Evolutionary conservation across 2,888 invertebrate species (phyloP).

Genomic region (Teinopalpus imperialis): DNA sequence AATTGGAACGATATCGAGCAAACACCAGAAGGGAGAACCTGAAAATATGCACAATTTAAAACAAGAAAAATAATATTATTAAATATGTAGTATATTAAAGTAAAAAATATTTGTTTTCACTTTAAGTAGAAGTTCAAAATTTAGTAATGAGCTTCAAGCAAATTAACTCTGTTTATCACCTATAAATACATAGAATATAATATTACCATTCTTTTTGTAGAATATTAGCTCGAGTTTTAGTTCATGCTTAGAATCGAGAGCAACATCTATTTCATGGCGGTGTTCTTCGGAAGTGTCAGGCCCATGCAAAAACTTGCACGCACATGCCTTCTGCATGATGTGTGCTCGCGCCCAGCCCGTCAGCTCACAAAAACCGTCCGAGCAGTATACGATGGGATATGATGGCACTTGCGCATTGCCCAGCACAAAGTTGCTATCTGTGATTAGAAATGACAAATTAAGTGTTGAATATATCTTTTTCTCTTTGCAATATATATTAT

Average conservation of each 20-base stretch:
- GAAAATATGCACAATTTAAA: constrained; percentile 33
- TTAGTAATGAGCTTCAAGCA: too few relatives aligned
- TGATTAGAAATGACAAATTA: constrained; percentile 35
- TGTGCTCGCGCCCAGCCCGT: constrained; percentile 96
- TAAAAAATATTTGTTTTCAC: too few relatives aligned
- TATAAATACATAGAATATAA: too few relatives aligned
- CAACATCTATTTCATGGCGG: constrained; percentile 93
- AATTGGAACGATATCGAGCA: constrained; percentile 98
- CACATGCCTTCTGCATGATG: constrained; percentile 98
- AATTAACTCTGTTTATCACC: too few relatives aligned
- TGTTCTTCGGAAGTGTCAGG: constrained; percentile 94
- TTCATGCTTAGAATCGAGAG: constrained; percentile 94
- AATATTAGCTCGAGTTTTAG: constrained; percentile 96
- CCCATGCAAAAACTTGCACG: constrained; percentile 96
- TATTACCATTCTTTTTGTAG: constrained; percentile 95
- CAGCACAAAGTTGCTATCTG: constrained; percentile 98
- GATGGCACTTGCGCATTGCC: constrained; percentile 96
- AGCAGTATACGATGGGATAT: constrained; percentile 97
- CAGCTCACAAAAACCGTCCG: constrained; percentile 97
- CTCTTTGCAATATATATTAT: too few relatives aligned
- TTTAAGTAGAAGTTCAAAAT: too few relatives aligned
- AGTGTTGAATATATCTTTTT: too few relatives aligned
- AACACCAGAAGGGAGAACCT: constrained; percentile 97
- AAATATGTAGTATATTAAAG: too few relatives aligned
- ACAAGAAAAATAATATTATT: too few relatives aligned